phyloP scores from a whole-genome alignment of 2,113 vertebrate genomes.

The Phalacrocorax carbo region DNA sequence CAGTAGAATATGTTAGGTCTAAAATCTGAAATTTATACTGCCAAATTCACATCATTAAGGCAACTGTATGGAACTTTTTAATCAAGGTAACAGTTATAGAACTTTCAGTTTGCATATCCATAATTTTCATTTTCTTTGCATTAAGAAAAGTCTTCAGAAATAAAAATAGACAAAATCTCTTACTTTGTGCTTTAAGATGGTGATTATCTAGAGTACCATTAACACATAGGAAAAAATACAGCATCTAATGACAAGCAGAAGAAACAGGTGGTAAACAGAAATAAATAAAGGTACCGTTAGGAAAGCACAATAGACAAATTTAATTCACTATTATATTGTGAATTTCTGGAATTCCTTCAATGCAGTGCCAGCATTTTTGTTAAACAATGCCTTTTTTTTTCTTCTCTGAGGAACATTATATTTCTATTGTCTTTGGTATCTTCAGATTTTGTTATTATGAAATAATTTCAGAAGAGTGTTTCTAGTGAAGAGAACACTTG shows the following conservation, averaged over 20 bases:
- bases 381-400: not conserved
- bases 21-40: not conserved
- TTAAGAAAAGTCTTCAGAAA: not conserved
- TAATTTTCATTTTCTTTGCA: not conserved
- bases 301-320: not conserved
- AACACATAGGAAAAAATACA: not conserved
- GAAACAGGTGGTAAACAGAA: not conserved
- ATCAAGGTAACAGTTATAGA: not conserved
- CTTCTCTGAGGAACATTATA: not conserved
- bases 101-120: not conserved
- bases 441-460: slow-evolving; percentile 19
- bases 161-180: not conserved
- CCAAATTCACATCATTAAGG: not conserved
- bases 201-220: not conserved
- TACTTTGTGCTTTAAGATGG: not conserved
- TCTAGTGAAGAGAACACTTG: slow-evolving; percentile 12
- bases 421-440: slow-evolving; percentile 31
- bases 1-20: not conserved
- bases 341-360: not conserved
- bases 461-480: slow-evolving; percentile 2
- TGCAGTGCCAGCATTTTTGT: not conserved
- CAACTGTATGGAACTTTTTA: not conserved
- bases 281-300: not conserved
- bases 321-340: not conserved
- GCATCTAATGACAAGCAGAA: not conserved